Base-by-base conservation (phyloP, 2,113 vertebrate species). In the Cairina moschata region DNA sequence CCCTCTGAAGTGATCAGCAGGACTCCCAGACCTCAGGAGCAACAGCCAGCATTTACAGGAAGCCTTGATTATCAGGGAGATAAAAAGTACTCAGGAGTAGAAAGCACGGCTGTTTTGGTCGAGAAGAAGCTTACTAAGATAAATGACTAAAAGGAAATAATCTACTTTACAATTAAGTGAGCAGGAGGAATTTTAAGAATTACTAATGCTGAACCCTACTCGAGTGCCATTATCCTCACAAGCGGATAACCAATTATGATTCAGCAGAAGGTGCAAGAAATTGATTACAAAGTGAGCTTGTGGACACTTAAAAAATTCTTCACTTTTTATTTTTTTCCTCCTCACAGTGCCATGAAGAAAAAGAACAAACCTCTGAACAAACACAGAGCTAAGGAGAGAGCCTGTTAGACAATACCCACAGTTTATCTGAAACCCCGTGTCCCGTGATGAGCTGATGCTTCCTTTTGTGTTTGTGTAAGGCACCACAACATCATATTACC, bases 401-500 rank as follows among this genome's bases (percentile, higher is more conserved):
- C 21, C 59, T 65, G 58, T 63, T 10, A 58, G 34, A 16, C 4
- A 76, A 1, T 29, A 40, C 9, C 16, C 21, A 11, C 17, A 5
- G n/a, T 44, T 82, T 68, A 36, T 78, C 56, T 36, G 31, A 44
- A 86, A 74, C 20, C 20, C 46, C 46, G 6, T 48, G 46, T 48
- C 17, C 31, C 48, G 0, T 0, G 3, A 40, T 50, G 13, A 46
- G 42, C 40, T 8, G 22, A 82, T 28, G 29, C 4, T 82, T 67
- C 32, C 22, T 18, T 74, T 65, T 77, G 5, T 50, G 85, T 38
- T 67, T 44, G 32, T 0, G 1, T 34, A 79, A 75, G 62, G 2
- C 13, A 38, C 18, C 0, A 0, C 15, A 18, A n/a, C 2, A 17
- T 29, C 23, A 5, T 13, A 71, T 34, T 40, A 31, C 13, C 31